Evolutionary conservation across 2,888 invertebrate species (phyloP), one percentile per base, ranked within the genome.

Genomic region (Amiota communis): DNA sequence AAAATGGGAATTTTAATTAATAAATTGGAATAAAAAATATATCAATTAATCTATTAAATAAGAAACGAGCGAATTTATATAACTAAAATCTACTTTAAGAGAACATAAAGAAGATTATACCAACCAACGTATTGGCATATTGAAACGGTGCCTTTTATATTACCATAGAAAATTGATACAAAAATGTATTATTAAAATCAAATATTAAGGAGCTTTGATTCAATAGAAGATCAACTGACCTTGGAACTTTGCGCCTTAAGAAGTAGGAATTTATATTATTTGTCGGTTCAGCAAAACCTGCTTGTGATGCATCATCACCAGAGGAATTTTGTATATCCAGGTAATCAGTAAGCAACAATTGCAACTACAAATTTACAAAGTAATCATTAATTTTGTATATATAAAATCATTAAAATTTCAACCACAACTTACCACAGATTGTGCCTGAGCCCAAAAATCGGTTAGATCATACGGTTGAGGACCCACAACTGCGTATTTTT

Each of bases 401-500:
- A 6, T 20, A 36, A 61, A 69, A 36, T 46, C 57, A 75, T 8
- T 20, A 8, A 51, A 56, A 36, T 57, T 2, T 36, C 15, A 11
- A n/a, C 2, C 59, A 61, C 20, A 9, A 91, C 93, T 91, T 90
- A 97, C 96, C 84, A 96, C 96, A 87, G 94, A 93, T 89, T 98
- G 97, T 53, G 97, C 95, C 82, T 96, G 95, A 59, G 94, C 93
- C 97, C 97, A 98, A 79, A 96, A 96, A 87, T 96, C 95, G 56
- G 93, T 92, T 86, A 94, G 92, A 84, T 93, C 93, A 86, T 95
- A 95, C 4, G 86, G 83, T 49, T 84, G 85, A 0, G 88, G 87
- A 12, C 87, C 87, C 2, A 85, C 86, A 6, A 89, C 86, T 64
- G 93, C 87, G 84, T 93, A 92, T 71, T 91, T 91, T 78, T 92